Conservation (phyloP, 2,113 vertebrate genomes). For the Lethenteron reissneri region DNA sequence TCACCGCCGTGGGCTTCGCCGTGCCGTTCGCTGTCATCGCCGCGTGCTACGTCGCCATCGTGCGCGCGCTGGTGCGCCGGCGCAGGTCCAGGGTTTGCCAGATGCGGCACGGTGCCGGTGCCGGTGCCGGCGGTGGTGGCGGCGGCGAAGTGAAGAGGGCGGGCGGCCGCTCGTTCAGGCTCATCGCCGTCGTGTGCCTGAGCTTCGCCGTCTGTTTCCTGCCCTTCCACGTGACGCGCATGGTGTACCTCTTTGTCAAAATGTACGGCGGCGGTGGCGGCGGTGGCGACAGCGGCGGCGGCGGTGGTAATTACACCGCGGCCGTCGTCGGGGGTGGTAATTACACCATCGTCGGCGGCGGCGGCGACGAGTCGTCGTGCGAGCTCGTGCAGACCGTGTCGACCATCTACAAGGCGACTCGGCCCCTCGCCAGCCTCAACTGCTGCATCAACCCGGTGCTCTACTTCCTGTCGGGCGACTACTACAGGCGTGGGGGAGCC, state of each 20-base stretch:
- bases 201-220: slow-evolving; percentile 71
- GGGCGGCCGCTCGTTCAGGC: slow-evolving; percentile 27
- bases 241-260: slow-evolving; percentile 32
- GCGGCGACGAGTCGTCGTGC: too few relatives aligned
- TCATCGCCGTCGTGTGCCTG: slow-evolving; percentile 56
- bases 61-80: slow-evolving; percentile 31
- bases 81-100: slow-evolving; percentile 20
- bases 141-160: too few relatives aligned
- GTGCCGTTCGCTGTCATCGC: slow-evolving; percentile 56
- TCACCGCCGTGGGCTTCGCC: slow-evolving; percentile 52
- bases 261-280: too few relatives aligned
- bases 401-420: slow-evolving; percentile 56
- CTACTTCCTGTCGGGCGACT: slow-evolving; percentile 73
- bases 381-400: too few relatives aligned
- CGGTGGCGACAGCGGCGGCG: too few relatives aligned
- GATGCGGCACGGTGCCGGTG: slow-evolving; percentile 35
- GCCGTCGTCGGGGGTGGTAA: too few relatives aligned
- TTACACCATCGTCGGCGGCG: too few relatives aligned
- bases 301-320: too few relatives aligned
- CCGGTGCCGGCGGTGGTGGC: slow-evolving; percentile 18
- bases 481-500: too few relatives aligned
- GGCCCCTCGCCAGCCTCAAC: slow-evolving; percentile 70
- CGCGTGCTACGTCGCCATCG: slow-evolving; percentile 61
- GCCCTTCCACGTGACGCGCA: slow-evolving; percentile 74
- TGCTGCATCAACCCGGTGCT: slow-evolving; percentile 79